These are phyloP conservation scores for Parnassius mnemosyne DNA, from an alignment of 2,888 invertebrate genomes.

Conservation along the genomic window DNA sequence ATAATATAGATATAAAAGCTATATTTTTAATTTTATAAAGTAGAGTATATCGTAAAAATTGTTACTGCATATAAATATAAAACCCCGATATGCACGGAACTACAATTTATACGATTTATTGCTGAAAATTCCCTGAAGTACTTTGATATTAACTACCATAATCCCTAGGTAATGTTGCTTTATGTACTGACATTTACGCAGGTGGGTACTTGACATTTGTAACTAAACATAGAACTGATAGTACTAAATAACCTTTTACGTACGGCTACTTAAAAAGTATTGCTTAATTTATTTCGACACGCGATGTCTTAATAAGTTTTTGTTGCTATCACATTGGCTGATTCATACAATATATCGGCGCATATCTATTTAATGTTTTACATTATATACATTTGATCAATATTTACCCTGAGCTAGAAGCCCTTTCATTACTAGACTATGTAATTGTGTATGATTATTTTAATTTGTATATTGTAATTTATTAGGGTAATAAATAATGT, in stretches of 20 bases:
- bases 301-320: slow-evolving; percentile 48
- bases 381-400: too few species aligned
- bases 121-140: slow-evolving; percentile 9
- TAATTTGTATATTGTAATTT: too few species aligned
- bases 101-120: slow-evolving; percentile 21
- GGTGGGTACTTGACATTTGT: slow-evolving; percentile 64
- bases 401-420: too few species aligned
- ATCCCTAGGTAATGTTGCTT: slow-evolving; percentile 28
- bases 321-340: slow-evolving; percentile 8
- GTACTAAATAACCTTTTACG: slow-evolving; percentile 64
- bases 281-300: slow-evolving; percentile 45
- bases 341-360: background rate
- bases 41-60: too few species aligned
- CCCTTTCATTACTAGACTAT: too few species aligned
- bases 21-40: too few species aligned
- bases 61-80: too few species aligned
- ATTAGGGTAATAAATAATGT: too few species aligned
- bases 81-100: background rate
- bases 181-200: slow-evolving; percentile 57
- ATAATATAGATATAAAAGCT: too few species aligned
- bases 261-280: slow-evolving; percentile 44
- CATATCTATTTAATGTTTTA: too few species aligned
- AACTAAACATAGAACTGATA: slow-evolving; percentile 47
- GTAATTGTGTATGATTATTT: too few species aligned
- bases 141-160: slow-evolving; percentile 22